Percentiles rank a stretch among this genome's conserved stretches.
phyloP scores from a whole-genome alignment of 2,797 vertebrate genomes.

The Silurus aristotelis region DNA sequence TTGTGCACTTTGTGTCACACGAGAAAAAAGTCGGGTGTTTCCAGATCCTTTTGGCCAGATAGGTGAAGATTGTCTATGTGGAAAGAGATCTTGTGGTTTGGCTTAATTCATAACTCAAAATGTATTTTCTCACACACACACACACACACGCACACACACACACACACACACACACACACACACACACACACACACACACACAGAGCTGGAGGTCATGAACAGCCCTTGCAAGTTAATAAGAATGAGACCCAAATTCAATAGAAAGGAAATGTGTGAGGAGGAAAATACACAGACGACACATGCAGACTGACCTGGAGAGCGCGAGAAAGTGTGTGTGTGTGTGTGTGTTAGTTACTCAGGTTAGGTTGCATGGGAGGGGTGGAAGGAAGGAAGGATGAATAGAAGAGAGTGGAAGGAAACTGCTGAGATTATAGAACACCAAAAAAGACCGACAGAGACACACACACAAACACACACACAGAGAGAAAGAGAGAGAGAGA shows the following conservation, averaged over 20 bases:
- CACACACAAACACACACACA: constrained; percentile 40
- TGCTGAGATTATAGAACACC: constrained; percentile 74
- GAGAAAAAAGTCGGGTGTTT: too few species aligned
- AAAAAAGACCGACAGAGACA: constrained; percentile 56
- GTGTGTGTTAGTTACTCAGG: constrained; percentile 20
- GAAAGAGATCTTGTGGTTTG: not conserved
- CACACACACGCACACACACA: constrained; percentile 6
- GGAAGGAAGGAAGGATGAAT: constrained; percentile 79
- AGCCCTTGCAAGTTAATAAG: constrained; percentile 8
- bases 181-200: constrained; percentile 29
- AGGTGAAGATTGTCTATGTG: too few species aligned
- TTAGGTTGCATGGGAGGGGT: constrained; percentile 64
- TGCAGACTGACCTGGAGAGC: constrained; percentile 12
- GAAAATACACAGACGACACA: constrained; percentile 15
- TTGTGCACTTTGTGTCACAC: too few species aligned
- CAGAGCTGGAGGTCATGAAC: not conserved
- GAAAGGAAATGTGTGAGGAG: constrained; percentile 18
- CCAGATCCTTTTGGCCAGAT: too few species aligned
- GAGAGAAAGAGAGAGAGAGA: not conserved
- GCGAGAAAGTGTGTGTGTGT: not conserved
- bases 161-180: constrained; percentile 19
- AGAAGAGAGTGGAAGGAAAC: constrained; percentile 75
- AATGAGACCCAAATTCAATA: constrained; percentile 24
- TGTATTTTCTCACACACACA: not conserved
- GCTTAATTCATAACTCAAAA: too few species aligned